Conservation (phyloP, 1,140 invertebrate species). For the Idris sp. region DNA sequence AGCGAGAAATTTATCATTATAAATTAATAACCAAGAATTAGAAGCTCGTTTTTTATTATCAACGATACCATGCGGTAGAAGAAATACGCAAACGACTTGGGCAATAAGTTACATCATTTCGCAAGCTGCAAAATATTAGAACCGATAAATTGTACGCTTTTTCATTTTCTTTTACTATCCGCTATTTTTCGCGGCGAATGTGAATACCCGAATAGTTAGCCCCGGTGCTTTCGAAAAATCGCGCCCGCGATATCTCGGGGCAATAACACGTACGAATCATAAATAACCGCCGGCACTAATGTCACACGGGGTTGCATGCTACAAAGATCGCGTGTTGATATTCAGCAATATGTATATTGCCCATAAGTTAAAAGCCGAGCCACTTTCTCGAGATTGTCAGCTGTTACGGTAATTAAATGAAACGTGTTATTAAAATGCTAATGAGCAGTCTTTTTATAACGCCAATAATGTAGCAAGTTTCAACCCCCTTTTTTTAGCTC, state of each 20-base stretch:
- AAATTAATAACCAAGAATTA: constrained; percentile 44
- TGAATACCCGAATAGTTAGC: constrained; percentile 50
- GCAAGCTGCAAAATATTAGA: constrained; percentile 50
- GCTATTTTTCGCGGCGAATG: constrained; percentile 51
- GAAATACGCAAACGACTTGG: constrained; percentile 51
- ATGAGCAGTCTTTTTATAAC: constrained; percentile 38
- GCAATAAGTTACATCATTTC: constrained; percentile 45
- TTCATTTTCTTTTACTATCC: constrained; percentile 51
- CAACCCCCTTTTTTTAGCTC: constrained; percentile 13
- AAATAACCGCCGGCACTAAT: constrained; percentile 57
- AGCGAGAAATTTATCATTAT: constrained; percentile 9
- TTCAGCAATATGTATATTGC: constrained; percentile 48
- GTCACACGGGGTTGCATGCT: constrained; percentile 53
- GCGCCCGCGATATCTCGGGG: constrained; percentile 49
- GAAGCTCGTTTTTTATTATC: constrained; percentile 30
- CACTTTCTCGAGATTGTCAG: constrained; percentile 51
- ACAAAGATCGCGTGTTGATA: constrained; percentile 48
- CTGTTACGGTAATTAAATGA: constrained; percentile 57
- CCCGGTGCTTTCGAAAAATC: constrained; percentile 56
- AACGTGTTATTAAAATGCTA: constrained; percentile 58
- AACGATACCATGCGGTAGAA: constrained; percentile 12
- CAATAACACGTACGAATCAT: constrained; percentile 57
- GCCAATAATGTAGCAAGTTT: constrained; percentile 19
- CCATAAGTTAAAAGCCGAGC: constrained; percentile 36
- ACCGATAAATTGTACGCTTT: constrained; percentile 49